Evolutionary conservation across 92 coral and sea anemone genomes (phyloP).

Genomic region (Porites evermanni): DNA sequence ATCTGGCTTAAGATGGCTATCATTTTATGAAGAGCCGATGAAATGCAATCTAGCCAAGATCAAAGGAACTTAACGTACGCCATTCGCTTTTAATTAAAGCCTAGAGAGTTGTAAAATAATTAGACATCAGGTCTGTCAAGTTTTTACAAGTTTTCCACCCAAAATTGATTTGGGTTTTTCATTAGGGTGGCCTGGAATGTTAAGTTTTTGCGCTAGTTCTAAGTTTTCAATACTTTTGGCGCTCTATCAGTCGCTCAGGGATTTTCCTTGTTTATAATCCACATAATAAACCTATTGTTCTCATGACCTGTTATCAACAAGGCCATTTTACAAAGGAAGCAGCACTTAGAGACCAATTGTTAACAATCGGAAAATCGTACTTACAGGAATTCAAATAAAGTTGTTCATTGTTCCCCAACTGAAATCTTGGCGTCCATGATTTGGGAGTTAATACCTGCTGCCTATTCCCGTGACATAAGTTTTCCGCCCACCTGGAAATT

Average conservation of each 20-base stretch:
- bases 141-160: conserved; percentile 31
- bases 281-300: conserved; percentile 43
- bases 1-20: conserved; percentile 45
- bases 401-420: background rate
- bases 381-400: conserved; percentile 38
- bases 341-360: conserved; percentile 29
- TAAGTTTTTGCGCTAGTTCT: background rate
- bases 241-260: background rate
- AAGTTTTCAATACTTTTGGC: background rate
- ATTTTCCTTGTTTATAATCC: background rate
- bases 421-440: too few species aligned
- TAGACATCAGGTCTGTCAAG: conserved; percentile 35
- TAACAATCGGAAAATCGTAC: conserved; percentile 18
- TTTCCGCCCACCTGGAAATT: background rate
- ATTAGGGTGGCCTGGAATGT: conserved; percentile 3
- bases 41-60: conserved; percentile 34
- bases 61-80: conserved; percentile 33
- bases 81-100: conserved; percentile 39
- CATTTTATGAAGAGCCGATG: conserved; percentile 35
- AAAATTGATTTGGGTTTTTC: conserved; percentile 25
- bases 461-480: background rate
- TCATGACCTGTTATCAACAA: conserved; percentile 59
- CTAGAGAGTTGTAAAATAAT: conserved; percentile 29
- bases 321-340: conserved; percentile 51
- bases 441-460: background rate